Base-by-base conservation (phyloP, 53 echinoderm and acorn worm species). In the Stichopus horrens region DNA sequence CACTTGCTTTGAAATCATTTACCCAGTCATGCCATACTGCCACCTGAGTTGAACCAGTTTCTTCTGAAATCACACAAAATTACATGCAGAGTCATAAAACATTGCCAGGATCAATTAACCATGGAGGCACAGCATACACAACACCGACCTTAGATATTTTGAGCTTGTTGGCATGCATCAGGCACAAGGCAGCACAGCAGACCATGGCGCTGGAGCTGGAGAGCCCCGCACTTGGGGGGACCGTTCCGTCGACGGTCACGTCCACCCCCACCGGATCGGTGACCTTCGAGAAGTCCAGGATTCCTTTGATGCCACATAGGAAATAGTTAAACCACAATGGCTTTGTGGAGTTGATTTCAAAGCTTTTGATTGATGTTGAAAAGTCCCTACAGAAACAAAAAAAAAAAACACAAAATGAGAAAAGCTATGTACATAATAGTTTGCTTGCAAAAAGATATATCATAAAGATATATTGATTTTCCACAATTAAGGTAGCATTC, bases 201-300 rank as follows among this genome's bases (percentile, higher is more conserved):
- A 97, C 98, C 67, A 97, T 76, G 16, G 98, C 98, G 88, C 98
- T 97, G 52, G 98, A 97, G 23, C 98, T 97, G 8, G 97, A 97
- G 21, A 97, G 67, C 6, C 98, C 98, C 6, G 95, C 95, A 86
- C 95, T 92, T 57, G 80, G 92, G 37, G 98, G 98, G 0, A 95
- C 89, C 7, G 83, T 93, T 0, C 98, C 98, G 89, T 97, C 95
- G 19, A 91, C 87, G 4, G 95, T 54, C 4, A 94, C 87, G 76
- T 93, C 95, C 92, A 95, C 73, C 9, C 98, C 98, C 5, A 91
- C 76, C 4, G 93, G 89, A 4, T 88, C 82, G 22, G 73, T 81
- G 0, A 88, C 55, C 68, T 88, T 88, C 4, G 92, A 91, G 21
- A 89, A 86, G 77, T 95, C 95, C 7, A 92, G 66, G 59, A 97